phyloP scores from a whole-genome alignment of 2,113 vertebrate species.

The Silurus meridionalis region DNA sequence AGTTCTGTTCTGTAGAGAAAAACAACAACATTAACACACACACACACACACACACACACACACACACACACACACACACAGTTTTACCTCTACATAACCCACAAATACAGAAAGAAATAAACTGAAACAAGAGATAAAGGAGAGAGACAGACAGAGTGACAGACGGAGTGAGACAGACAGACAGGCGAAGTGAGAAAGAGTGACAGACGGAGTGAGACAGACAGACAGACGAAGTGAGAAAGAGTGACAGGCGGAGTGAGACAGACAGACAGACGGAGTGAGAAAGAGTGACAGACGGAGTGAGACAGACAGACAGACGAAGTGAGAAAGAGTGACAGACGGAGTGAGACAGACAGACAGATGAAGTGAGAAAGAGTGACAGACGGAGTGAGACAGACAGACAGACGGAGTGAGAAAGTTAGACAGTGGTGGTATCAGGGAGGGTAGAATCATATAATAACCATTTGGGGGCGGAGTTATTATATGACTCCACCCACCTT shows the following conservation, averaged over 20 bases:
- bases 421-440: slow-evolving; percentile 81
- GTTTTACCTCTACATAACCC: slow-evolving; percentile 5
- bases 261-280: slow-evolving; percentile 40
- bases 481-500: slow-evolving; percentile 99
- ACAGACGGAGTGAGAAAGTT: slow-evolving; percentile 40
- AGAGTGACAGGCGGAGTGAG: slow-evolving; percentile 24
- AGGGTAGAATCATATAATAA: slow-evolving; percentile 99
- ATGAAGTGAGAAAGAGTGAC: slow-evolving; percentile 25
- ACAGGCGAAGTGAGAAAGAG: slow-evolving; percentile 27
- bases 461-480: slow-evolving; percentile 80
- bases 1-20: slow-evolving; percentile 37
- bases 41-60: slow-evolving; percentile 4
- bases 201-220: not conserved
- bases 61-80: slow-evolving; percentile 34
- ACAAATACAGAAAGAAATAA: slow-evolving; percentile 57
- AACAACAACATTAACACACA: slow-evolving; percentile 36
- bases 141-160: slow-evolving; percentile 1
- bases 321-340: slow-evolving; percentile 4
- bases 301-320: not conserved
- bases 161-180: slow-evolving; percentile 17
- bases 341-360: slow-evolving; percentile 29
- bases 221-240: slow-evolving; percentile 24
- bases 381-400: not conserved
- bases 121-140: slow-evolving; percentile 27
- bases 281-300: not conserved